phyloP scores from a whole-genome alignment of 2,797 vertebrate species.

The Choloepus didactylus region DNA sequence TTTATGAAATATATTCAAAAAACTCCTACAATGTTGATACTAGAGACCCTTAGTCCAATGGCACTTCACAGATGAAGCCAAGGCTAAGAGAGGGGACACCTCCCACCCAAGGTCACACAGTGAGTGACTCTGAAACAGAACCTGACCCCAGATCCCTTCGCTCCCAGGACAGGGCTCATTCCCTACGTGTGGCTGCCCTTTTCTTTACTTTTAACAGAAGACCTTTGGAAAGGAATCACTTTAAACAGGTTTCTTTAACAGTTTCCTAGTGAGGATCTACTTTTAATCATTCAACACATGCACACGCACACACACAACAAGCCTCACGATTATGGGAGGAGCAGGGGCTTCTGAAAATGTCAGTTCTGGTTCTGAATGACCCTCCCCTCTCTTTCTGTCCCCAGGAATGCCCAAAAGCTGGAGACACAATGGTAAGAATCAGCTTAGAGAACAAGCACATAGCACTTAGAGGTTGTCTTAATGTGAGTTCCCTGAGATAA shows the following conservation, averaged over 20 bases:
- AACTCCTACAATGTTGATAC: not conserved
- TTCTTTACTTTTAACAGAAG: conserved; percentile 20
- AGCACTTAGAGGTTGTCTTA: not conserved
- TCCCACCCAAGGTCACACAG: not conserved
- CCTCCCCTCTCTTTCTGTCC: not conserved
- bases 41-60: not conserved
- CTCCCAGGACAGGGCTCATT: not conserved
- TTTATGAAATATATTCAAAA: not conserved
- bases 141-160: not conserved
- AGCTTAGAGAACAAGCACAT: not conserved
- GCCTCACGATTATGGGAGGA: not conserved
- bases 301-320: not conserved
- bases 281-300: not conserved
- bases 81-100: not conserved
- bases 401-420: not conserved
- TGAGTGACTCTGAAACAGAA: not conserved
- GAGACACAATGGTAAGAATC: not conserved
- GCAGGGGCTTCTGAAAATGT: not conserved
- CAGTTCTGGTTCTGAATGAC: not conserved
- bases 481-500: not conserved
- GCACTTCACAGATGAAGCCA: not conserved
- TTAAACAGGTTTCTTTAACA: not conserved
- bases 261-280: not conserved
- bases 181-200: not conserved
- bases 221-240: not conserved